Base-by-base conservation (phyloP, 2,888 invertebrate genomes). In the Idaea dimidiata region DNA sequence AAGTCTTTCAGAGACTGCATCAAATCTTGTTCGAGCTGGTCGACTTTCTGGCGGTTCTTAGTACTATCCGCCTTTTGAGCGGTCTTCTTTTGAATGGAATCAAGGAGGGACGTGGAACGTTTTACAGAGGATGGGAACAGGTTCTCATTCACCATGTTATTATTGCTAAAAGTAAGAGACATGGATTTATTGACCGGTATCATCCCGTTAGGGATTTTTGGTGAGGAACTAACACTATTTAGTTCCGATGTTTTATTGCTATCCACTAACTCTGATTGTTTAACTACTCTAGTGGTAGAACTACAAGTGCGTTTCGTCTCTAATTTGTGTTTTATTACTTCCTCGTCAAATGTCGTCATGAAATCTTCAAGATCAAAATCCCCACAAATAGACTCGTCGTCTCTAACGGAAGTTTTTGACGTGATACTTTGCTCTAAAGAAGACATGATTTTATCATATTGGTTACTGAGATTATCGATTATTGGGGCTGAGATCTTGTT, bases 271-370 rank as follows among this genome's bases (percentile, higher is more conserved):
- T 89, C 86, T 3, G 87, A 83, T 67, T 85, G 86, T 69, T 85
- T 87, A 10, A 92, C 87, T 78, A 92, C 79, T 72, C 92, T 87
- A 75, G 92, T 92, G 24, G 91, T 92, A 4, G 92, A 91, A 74
- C 92, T 92, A 77, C 90, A 89, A 60, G 89, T 88, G 73, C 93
- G 86, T 80, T 88, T 86, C 67, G 81, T 88, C 78, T 88, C 88
- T 63, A 78, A 69, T 77, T 84, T 89, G 73, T 89, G 88, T 77
- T 88, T 92, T 70, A 84, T 78, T 63, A 91, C 90, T 77, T 95
- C 94, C 73, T 95, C 95, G 72, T 95, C 95, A 78, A 95, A 95
- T 68, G 95, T 94, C 72, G 94, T 94, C 86, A 95, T 94, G 76
- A 95, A 93, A 82, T 95, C 95, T 77, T 95, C 95, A 68, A 92